Conservation (phyloP, 2,113 vertebrate genomes). For the Oenanthe oenanthe region DNA sequence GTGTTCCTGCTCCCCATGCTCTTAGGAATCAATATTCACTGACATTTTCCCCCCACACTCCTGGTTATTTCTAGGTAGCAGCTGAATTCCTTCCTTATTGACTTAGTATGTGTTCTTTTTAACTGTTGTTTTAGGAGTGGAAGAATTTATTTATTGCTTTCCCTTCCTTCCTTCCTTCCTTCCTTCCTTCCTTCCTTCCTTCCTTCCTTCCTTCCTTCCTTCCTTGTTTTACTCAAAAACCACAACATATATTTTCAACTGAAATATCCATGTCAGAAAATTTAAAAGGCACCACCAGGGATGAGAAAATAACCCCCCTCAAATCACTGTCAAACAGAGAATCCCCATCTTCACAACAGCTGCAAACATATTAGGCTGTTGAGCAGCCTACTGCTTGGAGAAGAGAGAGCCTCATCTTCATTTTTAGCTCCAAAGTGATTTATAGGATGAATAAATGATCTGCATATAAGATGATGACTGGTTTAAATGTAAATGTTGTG, state of each 20-base stretch:
- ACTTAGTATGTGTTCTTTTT: not conserved
- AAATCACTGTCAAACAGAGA: not conserved
- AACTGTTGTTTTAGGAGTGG: not conserved
- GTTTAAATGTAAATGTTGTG: conserved; percentile 60
- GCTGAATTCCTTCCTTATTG: not conserved
- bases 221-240: not conserved
- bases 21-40: not conserved
- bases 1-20: not conserved
- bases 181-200: not conserved
- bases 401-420: conserved; percentile 23
- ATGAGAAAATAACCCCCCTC: not conserved
- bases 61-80: not conserved
- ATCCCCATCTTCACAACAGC: not conserved
- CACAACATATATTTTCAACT: not conserved
- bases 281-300: not conserved
- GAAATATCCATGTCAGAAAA: not conserved
- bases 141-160: not conserved
- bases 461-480: conserved; percentile 53
- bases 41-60: not conserved
- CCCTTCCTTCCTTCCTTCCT: not conserved
- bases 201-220: not conserved
- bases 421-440: conserved; percentile 54
- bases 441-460: conserved; percentile 59
- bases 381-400: not conserved
- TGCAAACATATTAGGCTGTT: conserved; percentile 10